Percentiles rank a stretch among this genome's conserved stretches.
phyloP scores from a whole-genome alignment of 2,888 invertebrate species.

The Drosophila atroscutellata region DNA sequence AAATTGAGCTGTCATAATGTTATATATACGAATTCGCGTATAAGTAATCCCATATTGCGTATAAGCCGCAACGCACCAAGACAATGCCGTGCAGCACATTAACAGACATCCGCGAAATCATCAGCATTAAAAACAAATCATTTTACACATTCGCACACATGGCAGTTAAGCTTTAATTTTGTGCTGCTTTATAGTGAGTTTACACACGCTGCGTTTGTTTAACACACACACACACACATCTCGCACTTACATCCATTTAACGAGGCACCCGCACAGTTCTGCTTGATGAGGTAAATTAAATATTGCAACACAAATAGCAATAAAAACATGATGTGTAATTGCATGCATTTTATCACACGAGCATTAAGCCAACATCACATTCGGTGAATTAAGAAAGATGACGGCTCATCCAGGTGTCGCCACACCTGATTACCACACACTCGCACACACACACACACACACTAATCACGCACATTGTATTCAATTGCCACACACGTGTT shows the following conservation, averaged over 20 bases:
- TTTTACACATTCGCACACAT: slow-evolving; percentile 17
- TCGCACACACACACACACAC: background rate
- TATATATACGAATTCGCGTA: slow-evolving; percentile 26
- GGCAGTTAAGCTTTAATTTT: slow-evolving; percentile 53
- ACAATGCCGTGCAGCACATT: slow-evolving; percentile 25
- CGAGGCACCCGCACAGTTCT: slow-evolving; percentile 17
- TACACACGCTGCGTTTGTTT: slow-evolving; percentile 16
- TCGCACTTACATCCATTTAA: slow-evolving; percentile 11
- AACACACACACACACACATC: slow-evolving; percentile 13
- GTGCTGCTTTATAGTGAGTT: slow-evolving; percentile 28
- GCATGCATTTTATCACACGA: slow-evolving; percentile 53
- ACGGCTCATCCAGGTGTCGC: slow-evolving; percentile 25
- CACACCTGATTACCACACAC: background rate
- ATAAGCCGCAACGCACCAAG: slow-evolving; percentile 28
- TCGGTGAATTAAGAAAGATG: slow-evolving; percentile 38
- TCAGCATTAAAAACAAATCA: slow-evolving; percentile 59
- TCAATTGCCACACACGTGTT: slow-evolving; percentile 31
- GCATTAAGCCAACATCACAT: slow-evolving; percentile 32
- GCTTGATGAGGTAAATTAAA: slow-evolving; percentile 74
- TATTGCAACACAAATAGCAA: slow-evolving; percentile 71
- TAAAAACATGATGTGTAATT: slow-evolving; percentile 59
- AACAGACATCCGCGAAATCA: slow-evolving; percentile 27
- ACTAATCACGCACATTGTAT: slow-evolving; percentile 23
- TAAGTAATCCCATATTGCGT: slow-evolving; percentile 52
- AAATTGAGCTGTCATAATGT: slow-evolving; percentile 73